Percentiles rank a stretch among this genome's conserved stretches.
These are phyloP conservation scores for Muscicapa comitata DNA, from an alignment of 2,797 vertebrate genomes.

Conservation along the genomic window DNA sequence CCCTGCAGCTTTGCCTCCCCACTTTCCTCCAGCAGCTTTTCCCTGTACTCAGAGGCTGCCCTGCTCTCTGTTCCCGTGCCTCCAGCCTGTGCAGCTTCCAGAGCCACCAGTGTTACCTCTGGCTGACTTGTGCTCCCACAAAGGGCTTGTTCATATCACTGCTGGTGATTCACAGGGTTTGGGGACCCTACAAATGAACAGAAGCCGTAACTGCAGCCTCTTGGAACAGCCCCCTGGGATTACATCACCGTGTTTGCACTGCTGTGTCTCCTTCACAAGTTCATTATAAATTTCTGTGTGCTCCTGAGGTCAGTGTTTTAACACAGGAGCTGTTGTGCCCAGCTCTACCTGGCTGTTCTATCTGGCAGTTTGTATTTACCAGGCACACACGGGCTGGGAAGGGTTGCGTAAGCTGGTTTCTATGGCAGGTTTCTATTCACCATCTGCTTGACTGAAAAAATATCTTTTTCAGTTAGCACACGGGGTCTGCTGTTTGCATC, in stretches of 20 bases:
- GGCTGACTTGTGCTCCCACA: constrained; percentile 6
- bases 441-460: constrained; percentile 50
- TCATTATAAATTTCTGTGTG: background rate
- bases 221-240: constrained; percentile 27
- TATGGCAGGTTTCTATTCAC: constrained; percentile 27
- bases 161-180: background rate
- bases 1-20: background rate
- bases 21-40: background rate
- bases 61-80: background rate
- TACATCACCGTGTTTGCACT: constrained; percentile 57
- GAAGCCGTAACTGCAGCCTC: background rate
- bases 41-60: background rate
- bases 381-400: background rate
- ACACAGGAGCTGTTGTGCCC: constrained; percentile 27
- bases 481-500: constrained; percentile 29
- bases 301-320: background rate
- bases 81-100: background rate
- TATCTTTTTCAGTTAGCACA: constrained; percentile 45
- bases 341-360: constrained; percentile 18
- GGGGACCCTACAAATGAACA: background rate
- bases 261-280: background rate
- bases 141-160: background rate
- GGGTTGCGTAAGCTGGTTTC: constrained; percentile 41
- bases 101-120: constrained; percentile 13
- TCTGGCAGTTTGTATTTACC: constrained; percentile 24